Conservation (phyloP, 2,888 invertebrate genomes). For the Synanthedon andrenaeformis region DNA sequence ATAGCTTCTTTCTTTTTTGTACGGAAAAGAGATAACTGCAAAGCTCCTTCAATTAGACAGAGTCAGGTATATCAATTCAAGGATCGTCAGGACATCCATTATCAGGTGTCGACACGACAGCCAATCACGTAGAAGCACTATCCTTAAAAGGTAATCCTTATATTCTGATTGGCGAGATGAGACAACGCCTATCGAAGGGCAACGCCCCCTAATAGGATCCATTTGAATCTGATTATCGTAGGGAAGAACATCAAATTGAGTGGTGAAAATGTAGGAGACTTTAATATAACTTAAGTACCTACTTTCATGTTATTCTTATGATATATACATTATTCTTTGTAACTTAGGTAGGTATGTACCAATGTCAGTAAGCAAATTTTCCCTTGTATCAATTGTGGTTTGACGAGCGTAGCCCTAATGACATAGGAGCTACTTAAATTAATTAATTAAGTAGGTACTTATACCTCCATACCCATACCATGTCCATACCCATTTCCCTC, state of each 20-base stretch:
- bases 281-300: too few relatives aligned
- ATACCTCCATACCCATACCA: too few relatives aligned
- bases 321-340: too few relatives aligned
- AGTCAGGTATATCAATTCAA: slow-evolving; percentile 28
- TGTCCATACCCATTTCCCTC: too few relatives aligned
- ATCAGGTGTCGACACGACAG: slow-evolving; percentile 24
- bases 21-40: background rate
- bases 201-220: slow-evolving; percentile 50
- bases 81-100: slow-evolving; percentile 47
- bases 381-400: too few relatives aligned
- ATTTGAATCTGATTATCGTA: slow-evolving; percentile 57
- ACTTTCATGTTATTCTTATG: too few relatives aligned
- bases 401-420: too few relatives aligned
- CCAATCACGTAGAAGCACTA: slow-evolving; percentile 43
- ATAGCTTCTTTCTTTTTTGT: background rate
- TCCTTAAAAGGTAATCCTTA: slow-evolving; percentile 60
- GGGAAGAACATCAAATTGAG: slow-evolving; percentile 18
- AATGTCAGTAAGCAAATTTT: too few relatives aligned
- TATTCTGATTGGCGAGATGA: slow-evolving; percentile 44
- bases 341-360: too few relatives aligned
- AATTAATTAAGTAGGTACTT: too few relatives aligned
- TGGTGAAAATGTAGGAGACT: background rate
- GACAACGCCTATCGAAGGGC: slow-evolving; percentile 45
- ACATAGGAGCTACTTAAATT: too few relatives aligned
- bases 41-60: slow-evolving; percentile 19